Evolutionary conservation across 2,113 vertebrate genomes (phyloP).

Genomic region (Rostratula benghalensis): DNA sequence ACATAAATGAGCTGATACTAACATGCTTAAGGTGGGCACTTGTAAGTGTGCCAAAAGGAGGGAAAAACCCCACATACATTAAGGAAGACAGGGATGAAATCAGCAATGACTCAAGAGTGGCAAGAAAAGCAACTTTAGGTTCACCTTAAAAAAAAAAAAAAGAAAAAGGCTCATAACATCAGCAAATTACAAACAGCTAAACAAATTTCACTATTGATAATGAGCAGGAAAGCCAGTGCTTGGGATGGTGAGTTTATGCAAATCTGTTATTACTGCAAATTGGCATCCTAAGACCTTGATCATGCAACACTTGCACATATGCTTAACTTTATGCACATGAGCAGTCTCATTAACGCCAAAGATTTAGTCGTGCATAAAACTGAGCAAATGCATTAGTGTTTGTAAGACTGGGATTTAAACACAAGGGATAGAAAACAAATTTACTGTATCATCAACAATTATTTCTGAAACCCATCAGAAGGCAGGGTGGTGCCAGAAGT

Average conservation of each 20-base stretch:
- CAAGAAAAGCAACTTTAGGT: not conserved
- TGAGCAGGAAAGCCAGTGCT: slow-evolving; percentile 14
- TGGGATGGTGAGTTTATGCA: slow-evolving; percentile 47
- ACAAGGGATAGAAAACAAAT: slow-evolving; percentile 62
- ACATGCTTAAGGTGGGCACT: not conserved
- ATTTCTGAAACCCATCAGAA: slow-evolving; percentile 58
- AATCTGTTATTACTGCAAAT: slow-evolving; percentile 64
- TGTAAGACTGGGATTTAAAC: slow-evolving; percentile 51
- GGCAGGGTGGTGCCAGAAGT: slow-evolving; percentile 30
- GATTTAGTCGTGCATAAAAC: slow-evolving; percentile 57
- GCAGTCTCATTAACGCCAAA: slow-evolving; percentile 47
- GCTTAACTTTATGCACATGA: slow-evolving; percentile 68
- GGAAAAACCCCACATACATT: not conserved
- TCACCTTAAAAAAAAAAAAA: not conserved
- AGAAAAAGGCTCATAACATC: not conserved
- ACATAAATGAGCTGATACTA: not conserved
- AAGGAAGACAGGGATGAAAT: not conserved
- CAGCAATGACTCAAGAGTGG: not conserved
- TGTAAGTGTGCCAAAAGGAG: not conserved
- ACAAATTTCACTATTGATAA: slow-evolving; percentile 16
- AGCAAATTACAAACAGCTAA: not conserved
- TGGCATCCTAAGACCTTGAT: slow-evolving; percentile 56
- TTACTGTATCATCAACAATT: slow-evolving; percentile 70
- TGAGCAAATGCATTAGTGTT: slow-evolving; percentile 41
- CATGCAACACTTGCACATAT: slow-evolving; percentile 57